A percentile compares a stretch with the other conserved stretches of the same genome.
Evolutionary conservation across 2,797 vertebrate genomes (phyloP).

Genomic region (Setipinna tenuifilis): DNA sequence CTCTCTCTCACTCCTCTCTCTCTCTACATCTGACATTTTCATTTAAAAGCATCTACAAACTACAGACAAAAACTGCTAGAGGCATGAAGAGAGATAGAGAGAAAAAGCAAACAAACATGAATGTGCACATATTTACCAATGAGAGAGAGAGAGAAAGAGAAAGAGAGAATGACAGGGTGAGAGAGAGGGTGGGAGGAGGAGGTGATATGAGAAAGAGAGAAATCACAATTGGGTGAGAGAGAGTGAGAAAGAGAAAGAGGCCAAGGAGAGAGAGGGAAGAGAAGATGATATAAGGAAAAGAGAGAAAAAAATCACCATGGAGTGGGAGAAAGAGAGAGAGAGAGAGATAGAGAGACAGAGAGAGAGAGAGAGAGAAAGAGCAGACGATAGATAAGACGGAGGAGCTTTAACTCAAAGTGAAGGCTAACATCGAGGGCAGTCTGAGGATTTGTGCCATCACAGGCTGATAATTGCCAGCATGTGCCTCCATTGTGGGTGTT

Average conservation of each 20-base stretch:
- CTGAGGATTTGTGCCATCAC: constrained; percentile 31
- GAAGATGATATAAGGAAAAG: too few species aligned
- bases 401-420: background rate
- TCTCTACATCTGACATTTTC: background rate
- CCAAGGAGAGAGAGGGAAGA: too few species aligned
- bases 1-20: background rate
- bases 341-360: background rate
- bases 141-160: background rate
- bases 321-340: background rate
- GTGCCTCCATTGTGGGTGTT: constrained; percentile 14
- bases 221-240: background rate
- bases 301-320: background rate
- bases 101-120: background rate
- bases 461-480: constrained; percentile 24
- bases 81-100: background rate
- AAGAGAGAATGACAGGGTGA: background rate
- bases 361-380: background rate
- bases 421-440: background rate
- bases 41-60: background rate
- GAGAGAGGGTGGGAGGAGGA: background rate
- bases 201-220: background rate
- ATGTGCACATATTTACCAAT: background rate
- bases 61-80: background rate
- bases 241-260: background rate
- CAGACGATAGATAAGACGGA: background rate